Base-by-base conservation (phyloP, 1,140 invertebrate species). In the Heliothis subflexa region DNA sequence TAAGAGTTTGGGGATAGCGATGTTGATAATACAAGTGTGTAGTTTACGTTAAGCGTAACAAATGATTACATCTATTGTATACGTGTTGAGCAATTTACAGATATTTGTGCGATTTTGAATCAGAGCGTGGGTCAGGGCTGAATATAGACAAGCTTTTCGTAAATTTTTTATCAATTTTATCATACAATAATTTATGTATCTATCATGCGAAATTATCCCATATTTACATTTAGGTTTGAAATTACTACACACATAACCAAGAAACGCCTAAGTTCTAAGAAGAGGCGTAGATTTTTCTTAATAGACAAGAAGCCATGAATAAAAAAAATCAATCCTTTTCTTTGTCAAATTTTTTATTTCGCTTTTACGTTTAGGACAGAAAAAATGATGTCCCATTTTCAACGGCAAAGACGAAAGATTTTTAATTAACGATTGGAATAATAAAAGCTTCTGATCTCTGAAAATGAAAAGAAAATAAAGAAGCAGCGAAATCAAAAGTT, bases 381-480 rank as follows among this genome's bases (percentile, higher is more conserved):
- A 3, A 66, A 47, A 16, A 18, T 13, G 10, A 21, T 66, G 16
- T 47, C 47, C 47, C 9, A 45, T 18, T 66, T 18, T 47, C 40
- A 66, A 47, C 62, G 62, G 47, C 11, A 47, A 66, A 40, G 16
- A 66, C n/a, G 18, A 66, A 66, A 47, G 18, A 47, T 14, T 47
- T 66, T 66, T 66, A 66, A 66, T 66, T 66, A 40, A 47, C 62
- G 40, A 18, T 66, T 66, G 10, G 40, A 66, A 66, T 66, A 47
- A 66, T 66, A 40, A 66, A 49, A 66, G 62, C 16, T n/a, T n/a
- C 16, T 47, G 62, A 66, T 40, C 62, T 18, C 40, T 18, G 40
- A 47, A 64, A 66, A 66, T 66, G 40, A 66, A 66, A 66, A 66
- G 40, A 66, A 66, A 66, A 66, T 33, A 45, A n/a, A 66, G 62